phyloP scores from a whole-genome alignment of 1,140 invertebrate genomes.

The Helicoverpa armigera region DNA sequence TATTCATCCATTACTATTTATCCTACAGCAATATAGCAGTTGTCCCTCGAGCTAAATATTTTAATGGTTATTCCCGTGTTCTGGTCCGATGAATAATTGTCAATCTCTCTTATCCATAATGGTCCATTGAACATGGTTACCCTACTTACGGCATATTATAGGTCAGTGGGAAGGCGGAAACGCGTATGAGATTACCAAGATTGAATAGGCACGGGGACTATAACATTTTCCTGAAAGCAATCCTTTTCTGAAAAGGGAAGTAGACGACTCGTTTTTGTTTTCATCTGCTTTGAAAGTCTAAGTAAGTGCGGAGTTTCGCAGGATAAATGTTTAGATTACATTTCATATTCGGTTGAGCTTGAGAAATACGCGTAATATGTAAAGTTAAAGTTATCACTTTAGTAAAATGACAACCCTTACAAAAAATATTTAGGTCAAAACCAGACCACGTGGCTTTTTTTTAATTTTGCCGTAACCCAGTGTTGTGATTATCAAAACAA shows the following conservation, averaged over 20 bases:
- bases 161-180: conserved; percentile 45
- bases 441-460: background rate
- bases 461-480: background rate
- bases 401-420: too few species aligned
- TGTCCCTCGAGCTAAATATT: too few species aligned
- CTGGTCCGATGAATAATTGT: background rate
- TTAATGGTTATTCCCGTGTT: too few species aligned
- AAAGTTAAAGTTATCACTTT: too few species aligned
- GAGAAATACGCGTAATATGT: too few species aligned
- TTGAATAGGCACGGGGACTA: conserved; percentile 34
- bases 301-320: background rate
- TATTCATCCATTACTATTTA: too few species aligned
- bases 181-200: conserved; percentile 42
- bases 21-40: too few species aligned
- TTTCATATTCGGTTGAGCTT: conserved; percentile 30
- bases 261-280: background rate
- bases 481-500: background rate
- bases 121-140: background rate
- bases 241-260: background rate
- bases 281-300: conserved; percentile 19
- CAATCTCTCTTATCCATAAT: background rate
- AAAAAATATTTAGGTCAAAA: background rate
- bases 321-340: conserved; percentile 21
- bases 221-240: conserved; percentile 30
- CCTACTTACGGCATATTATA: conserved; percentile 26